These are phyloP conservation scores for Vireo griseus DNA, from an alignment of 2,797 vertebrate genomes.

Conservation along the genomic window DNA sequence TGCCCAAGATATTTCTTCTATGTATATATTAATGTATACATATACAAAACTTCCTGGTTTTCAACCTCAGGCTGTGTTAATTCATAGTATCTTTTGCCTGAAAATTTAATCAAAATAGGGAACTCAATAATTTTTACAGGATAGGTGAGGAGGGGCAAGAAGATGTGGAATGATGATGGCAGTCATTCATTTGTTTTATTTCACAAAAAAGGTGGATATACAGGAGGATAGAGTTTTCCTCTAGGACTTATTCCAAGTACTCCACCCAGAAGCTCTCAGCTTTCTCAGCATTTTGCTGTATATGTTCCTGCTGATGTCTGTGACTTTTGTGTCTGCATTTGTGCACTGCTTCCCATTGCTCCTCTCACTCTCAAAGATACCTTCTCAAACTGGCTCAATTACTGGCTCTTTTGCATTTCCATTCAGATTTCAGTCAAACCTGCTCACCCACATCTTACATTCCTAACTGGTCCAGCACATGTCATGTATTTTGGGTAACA, in stretches of 20 bases:
- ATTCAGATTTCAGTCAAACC: not conserved
- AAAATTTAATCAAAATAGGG: not conserved
- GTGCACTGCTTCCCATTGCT: not conserved
- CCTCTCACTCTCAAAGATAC: not conserved
- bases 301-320: not conserved
- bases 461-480: not conserved
- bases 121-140: not conserved
- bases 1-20: not conserved
- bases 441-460: not conserved
- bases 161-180: not conserved
- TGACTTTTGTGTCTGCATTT: not conserved
- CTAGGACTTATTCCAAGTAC: not conserved
- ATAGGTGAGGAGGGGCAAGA: not conserved
- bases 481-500: not conserved
- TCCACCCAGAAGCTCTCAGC: not conserved
- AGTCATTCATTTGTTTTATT: not conserved
- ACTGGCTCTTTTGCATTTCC: not conserved
- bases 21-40: not conserved
- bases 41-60: not conserved
- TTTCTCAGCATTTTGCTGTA: not conserved
- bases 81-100: not conserved
- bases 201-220: not conserved
- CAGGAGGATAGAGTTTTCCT: not conserved
- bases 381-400: not conserved
- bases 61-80: not conserved